Base-by-base conservation (phyloP, 2,797 vertebrate species). In the Nyctibius grandis region DNA sequence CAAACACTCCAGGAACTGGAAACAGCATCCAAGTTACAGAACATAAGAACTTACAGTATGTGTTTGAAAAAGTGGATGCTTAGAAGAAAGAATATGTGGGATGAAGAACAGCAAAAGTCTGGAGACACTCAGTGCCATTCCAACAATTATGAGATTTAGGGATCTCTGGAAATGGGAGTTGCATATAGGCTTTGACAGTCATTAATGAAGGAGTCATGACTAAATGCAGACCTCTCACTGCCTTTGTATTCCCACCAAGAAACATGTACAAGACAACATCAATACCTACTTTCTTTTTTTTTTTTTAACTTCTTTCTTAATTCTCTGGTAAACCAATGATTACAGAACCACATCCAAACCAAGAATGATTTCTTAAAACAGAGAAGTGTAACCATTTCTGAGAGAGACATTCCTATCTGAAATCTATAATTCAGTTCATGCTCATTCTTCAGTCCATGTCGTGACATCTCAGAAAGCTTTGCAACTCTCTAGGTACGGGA, bases 281-380 rank as follows among this genome's bases (percentile, higher is more conserved):
- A 44, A 42, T 21, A 53, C 1, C 3, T 48, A 15, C 8, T 33
- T 61, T 6, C 1, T 3, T 3, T 16, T 28, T 5, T 44, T 33
- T 23, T 31, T 23, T 12, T 53, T 25, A 13, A 23, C 8, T 26
- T 25, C 5, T 44, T 38, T 15, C 25, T 68, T 53, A 75, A 22
- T 78, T 89, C 3, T 51, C 15, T 72, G 8, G 2, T 38, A 54
- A 83, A 79, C 1, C 36, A 56, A 11, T 20, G 12, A 29, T 45
- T 50, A 56, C 26, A 63, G 20, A 77, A 36, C 12, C 3, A 22
- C 17, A 44, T 15, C 5, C n/a, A 85, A 59, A 31, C 2, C 10
- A 79, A 29, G 9, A 89, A 64, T 5, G 2, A 14, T 54, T 83
- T 61, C 42, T 40, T 67, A 33, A 73, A 76, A 68, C 8, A 60